Evolutionary conservation across 2,888 invertebrate genomes (phyloP).

Genomic region (Odontomyia ornata): DNA sequence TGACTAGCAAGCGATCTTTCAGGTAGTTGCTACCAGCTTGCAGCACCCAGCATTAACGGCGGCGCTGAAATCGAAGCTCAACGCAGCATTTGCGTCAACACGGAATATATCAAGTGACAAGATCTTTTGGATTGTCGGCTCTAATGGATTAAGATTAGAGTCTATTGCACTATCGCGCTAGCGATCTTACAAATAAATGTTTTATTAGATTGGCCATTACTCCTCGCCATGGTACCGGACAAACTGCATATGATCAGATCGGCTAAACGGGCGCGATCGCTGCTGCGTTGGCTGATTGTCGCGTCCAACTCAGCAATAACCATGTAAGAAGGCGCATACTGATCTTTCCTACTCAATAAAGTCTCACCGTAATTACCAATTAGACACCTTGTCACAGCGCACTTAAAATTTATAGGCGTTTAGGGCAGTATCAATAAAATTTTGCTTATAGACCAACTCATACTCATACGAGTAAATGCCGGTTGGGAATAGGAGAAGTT

Average conservation of each 20-base stretch:
- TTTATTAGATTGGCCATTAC: constrained; percentile 31
- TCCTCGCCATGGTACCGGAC: not conserved
- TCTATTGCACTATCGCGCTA: not conserved
- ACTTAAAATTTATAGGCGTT: constrained; percentile 44
- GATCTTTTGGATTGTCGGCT: constrained; percentile 1
- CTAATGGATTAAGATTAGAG: constrained; percentile 10
- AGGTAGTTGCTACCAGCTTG: not conserved
- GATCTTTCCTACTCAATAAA: constrained; percentile 29
- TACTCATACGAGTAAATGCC: not conserved
- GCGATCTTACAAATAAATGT: constrained; percentile 40
- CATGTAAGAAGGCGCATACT: not conserved
- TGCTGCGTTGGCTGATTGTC: constrained; percentile 6
- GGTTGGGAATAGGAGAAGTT: too few relatives aligned
- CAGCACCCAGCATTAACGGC: not conserved
- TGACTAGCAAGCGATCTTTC: not conserved
- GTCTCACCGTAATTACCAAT: constrained; percentile 35
- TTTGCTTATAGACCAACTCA: constrained; percentile 30
- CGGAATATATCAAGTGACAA: not conserved
- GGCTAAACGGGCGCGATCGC: not conserved
- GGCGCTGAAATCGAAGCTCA: not conserved
- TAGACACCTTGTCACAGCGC: constrained; percentile 42
- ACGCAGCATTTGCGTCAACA: not conserved
- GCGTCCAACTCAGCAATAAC: not conserved
- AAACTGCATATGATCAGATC: constrained; percentile 17
- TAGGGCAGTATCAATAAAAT: constrained; percentile 31